A percentile compares a stretch with the other conserved stretches of the same genome.
Evolutionary conservation across 2,797 vertebrate species (phyloP).

Genomic region (Sebastes hopkinsi): DNA sequence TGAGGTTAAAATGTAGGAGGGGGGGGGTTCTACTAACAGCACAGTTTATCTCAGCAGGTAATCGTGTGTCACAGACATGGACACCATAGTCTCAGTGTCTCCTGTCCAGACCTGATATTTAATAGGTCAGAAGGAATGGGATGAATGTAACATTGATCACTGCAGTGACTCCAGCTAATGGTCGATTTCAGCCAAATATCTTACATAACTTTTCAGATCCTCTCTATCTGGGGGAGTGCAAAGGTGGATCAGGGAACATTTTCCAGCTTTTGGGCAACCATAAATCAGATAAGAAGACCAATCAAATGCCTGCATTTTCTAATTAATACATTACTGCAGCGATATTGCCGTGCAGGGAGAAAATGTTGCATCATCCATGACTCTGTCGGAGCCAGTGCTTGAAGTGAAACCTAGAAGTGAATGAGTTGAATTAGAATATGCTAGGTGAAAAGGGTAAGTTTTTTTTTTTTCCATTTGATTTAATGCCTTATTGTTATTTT

Average conservation of each 20-base stretch:
- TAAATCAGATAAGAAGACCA: slow-evolving; percentile 22
- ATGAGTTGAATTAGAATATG: neutral
- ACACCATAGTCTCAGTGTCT: neutral
- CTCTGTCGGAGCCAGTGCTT: slow-evolving; percentile 13
- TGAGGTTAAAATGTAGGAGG: slow-evolving; percentile 14
- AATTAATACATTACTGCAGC: slow-evolving; percentile 18
- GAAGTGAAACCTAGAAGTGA: neutral
- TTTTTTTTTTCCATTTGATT: neutral
- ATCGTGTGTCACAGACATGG: slow-evolving; percentile 19
- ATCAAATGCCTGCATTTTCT: slow-evolving; percentile 20
- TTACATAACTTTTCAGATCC: neutral
- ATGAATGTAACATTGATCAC: slow-evolving; percentile 17
- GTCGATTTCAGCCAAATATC: slow-evolving; percentile 6
- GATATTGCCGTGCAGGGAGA: slow-evolving; percentile 17
- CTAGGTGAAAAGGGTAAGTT: neutral
- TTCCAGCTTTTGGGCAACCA: neutral
- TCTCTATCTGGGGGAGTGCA: neutral
- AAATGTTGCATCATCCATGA: slow-evolving; percentile 47
- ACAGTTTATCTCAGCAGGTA: slow-evolving; percentile 26
- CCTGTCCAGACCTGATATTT: slow-evolving; percentile 4
- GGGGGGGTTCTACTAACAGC: neutral
- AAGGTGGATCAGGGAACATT: neutral
- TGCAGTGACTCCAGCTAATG: slow-evolving; percentile 22
- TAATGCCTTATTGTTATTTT: neutral
- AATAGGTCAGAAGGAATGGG: slow-evolving; percentile 8